Conservation (phyloP, 2,888 invertebrate genomes). For the Cenopis cana region DNA sequence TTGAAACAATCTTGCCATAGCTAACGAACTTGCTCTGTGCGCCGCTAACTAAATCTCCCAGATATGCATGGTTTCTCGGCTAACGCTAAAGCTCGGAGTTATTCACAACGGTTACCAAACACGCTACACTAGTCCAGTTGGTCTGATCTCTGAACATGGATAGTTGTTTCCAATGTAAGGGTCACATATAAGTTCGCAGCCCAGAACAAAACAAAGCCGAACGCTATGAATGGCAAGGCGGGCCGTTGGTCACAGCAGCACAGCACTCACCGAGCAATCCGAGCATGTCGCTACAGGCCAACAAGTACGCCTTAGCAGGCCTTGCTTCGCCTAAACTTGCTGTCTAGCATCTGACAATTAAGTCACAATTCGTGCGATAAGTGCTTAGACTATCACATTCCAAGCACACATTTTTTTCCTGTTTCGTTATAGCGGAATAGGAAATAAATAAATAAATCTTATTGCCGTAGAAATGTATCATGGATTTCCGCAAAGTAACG, state of each 20-base stretch:
- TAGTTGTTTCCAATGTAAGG: background rate
- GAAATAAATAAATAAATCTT: too few species aligned
- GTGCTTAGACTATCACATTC: too few species aligned
- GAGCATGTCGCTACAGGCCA: background rate
- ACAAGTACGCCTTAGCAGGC: background rate
- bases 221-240: too few species aligned
- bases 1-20: constrained; percentile 1
- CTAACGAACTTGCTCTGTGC: constrained; percentile 7
- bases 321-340: too few species aligned
- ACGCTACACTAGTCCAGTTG: background rate
- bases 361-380: too few species aligned
- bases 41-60: constrained; percentile 11
- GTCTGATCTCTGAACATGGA: background rate
- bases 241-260: too few species aligned
- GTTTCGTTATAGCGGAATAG: too few species aligned
- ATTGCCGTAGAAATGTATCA: too few species aligned
- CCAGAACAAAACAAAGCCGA: background rate
- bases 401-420: too few species aligned
- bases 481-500: too few species aligned
- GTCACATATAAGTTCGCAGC: background rate
- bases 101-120: background rate
- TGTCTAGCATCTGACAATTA: too few species aligned
- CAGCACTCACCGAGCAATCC: background rate
- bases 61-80: background rate
- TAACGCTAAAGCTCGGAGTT: background rate